Base-by-base conservation (phyloP, 2,797 vertebrate species). In the Takifugu rubripes region DNA sequence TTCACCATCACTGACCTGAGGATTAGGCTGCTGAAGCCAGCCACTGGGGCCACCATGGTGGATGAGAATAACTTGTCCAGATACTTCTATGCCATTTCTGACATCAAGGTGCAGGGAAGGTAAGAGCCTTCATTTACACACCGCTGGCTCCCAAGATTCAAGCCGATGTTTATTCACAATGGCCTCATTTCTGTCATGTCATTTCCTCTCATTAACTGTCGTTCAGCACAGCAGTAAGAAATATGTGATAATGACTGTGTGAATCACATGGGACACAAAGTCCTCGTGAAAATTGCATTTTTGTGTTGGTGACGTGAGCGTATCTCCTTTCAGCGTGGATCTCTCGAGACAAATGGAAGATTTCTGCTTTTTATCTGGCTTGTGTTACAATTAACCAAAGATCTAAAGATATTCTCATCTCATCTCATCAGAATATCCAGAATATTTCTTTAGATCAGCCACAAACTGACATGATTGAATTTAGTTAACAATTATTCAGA, bases 81-180 rank as follows among this genome's bases (percentile, higher is more conserved):
- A 89, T 98, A 98, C 89, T 99, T 98, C 92, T 99, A 99, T 27
- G 97, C 97, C 27, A 98, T 98, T 83, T 98, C 97, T 63, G 95
- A 98, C 88, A 94, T 99, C 89, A 97, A 95, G 75, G 95, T 99
- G 54, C 93, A 96, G 10, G 97, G 97, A 90, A 97, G 97, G 97
- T 99, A 94, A 93, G 94, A 80, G 0, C 33, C 50, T 45, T 43
- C 29, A 7, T 2, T n/a, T 31, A 47, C 2, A 29, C 52, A 17
- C 46, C 11, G 1, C 42, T 11, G 11, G 17, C 3, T 48, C n/a
- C 17, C n/a, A 24, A 21, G 2, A 21, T 17, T 21, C 46, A 24
- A 24, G 5, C 45, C 45, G 7, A 21, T 10, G 25, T 2, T 47
- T 29, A 16, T 4, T 0, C 36, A 40, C 48, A 14, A 9, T 15